A percentile compares a stretch with the other conserved stretches of the same genome.
phyloP scores from a whole-genome alignment of 2,797 vertebrate genomes.

The Notamacropus eugenii region DNA sequence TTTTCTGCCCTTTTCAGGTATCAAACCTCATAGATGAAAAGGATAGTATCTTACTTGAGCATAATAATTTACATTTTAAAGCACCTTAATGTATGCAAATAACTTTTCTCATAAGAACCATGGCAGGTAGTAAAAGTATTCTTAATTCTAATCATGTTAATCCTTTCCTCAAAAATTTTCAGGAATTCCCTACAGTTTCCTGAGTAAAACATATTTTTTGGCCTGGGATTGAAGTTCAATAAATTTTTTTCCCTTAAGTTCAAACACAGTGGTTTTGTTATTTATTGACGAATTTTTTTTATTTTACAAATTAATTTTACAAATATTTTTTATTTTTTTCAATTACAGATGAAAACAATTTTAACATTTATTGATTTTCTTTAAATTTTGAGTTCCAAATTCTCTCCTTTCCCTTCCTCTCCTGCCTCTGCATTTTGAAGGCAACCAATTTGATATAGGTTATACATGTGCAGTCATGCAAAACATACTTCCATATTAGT shows the following conservation, averaged over 20 bases:
- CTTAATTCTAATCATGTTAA: neutral
- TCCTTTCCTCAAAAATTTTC: neutral
- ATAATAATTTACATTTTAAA: neutral
- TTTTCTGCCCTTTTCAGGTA: neutral
- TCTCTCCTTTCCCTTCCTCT: neutral
- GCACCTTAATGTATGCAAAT: neutral
- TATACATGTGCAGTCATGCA: neutral
- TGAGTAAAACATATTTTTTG: neutral
- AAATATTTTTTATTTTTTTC: neutral
- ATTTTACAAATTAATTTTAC: neutral
- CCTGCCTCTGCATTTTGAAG: neutral
- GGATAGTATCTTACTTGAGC: neutral
- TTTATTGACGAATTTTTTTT: neutral
- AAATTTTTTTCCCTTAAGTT: neutral
- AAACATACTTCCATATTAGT: neutral
- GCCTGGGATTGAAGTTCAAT: neutral
- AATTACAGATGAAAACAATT: neutral
- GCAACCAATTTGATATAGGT: neutral
- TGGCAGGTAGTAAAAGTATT: neutral
- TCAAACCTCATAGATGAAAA: neutral
- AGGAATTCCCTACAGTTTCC: neutral
- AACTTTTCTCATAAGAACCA: neutral
- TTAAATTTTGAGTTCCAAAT: neutral
- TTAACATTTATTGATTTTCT: neutral
- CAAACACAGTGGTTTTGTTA: neutral